Evolutionary conservation across 1,140 invertebrate genomes (phyloP).

Genomic region (Magallana ariakensis): DNA sequence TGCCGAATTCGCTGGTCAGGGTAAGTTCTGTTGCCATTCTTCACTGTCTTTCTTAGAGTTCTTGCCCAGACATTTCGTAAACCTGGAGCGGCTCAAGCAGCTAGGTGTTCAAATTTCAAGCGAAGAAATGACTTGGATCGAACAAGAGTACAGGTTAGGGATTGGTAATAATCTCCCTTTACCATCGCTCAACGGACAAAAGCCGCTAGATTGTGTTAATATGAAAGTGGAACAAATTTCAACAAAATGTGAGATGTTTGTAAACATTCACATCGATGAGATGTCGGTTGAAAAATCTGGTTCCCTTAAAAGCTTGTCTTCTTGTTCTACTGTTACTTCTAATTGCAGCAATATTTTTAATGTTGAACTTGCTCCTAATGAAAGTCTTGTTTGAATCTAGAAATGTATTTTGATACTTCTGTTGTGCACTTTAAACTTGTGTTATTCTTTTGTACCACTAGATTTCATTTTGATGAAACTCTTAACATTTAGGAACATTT

Average conservation of each 20-base stretch:
- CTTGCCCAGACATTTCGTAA: constrained; percentile 51
- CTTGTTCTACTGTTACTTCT: constrained; percentile 14
- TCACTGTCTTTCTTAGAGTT: constrained; percentile 41
- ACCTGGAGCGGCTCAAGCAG: neutral
- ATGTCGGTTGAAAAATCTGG: neutral
- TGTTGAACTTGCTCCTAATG: constrained; percentile 40
- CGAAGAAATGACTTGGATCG: neutral
- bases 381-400: constrained; percentile 31
- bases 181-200: neutral
- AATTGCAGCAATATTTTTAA: constrained; percentile 24
- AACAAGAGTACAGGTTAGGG: neutral
- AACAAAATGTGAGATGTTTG: neutral
- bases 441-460: too few species aligned
- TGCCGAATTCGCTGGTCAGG: constrained; percentile 20
- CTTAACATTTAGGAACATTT: too few species aligned
- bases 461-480: too few species aligned
- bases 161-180: neutral
- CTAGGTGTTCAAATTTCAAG: neutral
- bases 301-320: constrained; percentile 36
- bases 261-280: neutral
- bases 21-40: constrained; percentile 49
- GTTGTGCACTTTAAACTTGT: neutral
- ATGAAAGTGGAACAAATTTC: constrained; percentile 21
- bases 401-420: too few species aligned
- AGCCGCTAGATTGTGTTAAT: neutral